Evolutionary conservation across 2,888 invertebrate genomes (phyloP), one percentile per base, ranked within the genome.

Genomic region (Yponomeuta cagnagella): DNA sequence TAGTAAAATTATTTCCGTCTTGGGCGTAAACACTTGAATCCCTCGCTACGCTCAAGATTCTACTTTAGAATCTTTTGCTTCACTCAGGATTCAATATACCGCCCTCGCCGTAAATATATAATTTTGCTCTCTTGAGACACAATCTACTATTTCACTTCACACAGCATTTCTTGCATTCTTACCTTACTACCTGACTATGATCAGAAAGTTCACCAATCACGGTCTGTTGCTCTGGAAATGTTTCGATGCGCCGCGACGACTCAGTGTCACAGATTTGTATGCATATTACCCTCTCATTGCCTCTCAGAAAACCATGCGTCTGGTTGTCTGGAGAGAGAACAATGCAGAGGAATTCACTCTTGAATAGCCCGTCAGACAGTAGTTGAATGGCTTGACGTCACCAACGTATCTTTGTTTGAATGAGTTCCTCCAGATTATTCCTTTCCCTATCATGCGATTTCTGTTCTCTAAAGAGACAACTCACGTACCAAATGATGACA

Each of bases 191-290:
- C 12, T 4, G 70, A 69, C 73, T 72, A 74, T 74, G 71, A 73
- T 73, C 74, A 74, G 75, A 77, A 73, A 73, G 73, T 74, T 76
- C 72, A 72, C 70, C 74, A 76, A 72, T 70, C 71, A 71, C 72
- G 70, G 71, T 74, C 71, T 69, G 70, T 70, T 71, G 72, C 73
- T 63, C 68, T 48, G 69, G 64, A 74, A 73, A 73, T 71, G 71
- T 72, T 63, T 31, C 15, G 70, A 6, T 43, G 43, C 65, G 71
- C 33, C 63, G 71, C 66, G 43, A 31, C 52, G 63, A 31, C 31
- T 52, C 48, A 2, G 37, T 63, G 31, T 6, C 69, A 52, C 58
- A 52, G 31, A 68, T 68, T 68, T 68, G 68, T 68, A 68, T 68
- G 68, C 68, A 68, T 48, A 68, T 68, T 43, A 43, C 15, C 65